phyloP scores from a whole-genome alignment of 2,113 vertebrate species.

The Crotalus horridus region DNA sequence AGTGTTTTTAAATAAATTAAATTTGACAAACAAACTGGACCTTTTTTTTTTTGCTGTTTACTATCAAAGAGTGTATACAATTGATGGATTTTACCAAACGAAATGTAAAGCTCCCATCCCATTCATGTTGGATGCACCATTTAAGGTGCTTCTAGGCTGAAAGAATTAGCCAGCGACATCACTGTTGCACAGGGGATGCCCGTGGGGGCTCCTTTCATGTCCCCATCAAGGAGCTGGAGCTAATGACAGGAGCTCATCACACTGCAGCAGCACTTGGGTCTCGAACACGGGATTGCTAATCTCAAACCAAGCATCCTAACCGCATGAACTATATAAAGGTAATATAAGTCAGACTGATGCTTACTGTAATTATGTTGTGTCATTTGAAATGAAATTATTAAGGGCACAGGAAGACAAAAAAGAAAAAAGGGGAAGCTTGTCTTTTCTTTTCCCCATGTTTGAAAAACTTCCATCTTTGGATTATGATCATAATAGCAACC shows the following conservation, averaged over 20 bases:
- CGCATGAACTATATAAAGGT: neutral
- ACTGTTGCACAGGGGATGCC: too few species aligned
- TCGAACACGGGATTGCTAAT: neutral
- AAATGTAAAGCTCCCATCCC: too few species aligned
- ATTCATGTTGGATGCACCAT: neutral
- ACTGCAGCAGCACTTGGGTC: too few species aligned
- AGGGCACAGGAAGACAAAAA: neutral
- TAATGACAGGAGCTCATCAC: too few species aligned
- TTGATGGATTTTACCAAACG: too few species aligned
- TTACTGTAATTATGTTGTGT: neutral
- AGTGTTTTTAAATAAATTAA: too few species aligned
- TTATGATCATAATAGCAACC: neutral
- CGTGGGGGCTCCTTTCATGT: too few species aligned
- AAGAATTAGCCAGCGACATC: neutral
- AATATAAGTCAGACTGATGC: neutral
- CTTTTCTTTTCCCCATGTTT: neutral
- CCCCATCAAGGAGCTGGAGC: too few species aligned
- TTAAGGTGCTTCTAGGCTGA: neutral
- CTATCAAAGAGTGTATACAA: too few species aligned
- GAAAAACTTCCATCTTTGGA: neutral
- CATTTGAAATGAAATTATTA: neutral
- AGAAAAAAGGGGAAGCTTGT: neutral
- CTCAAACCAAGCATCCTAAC: neutral
- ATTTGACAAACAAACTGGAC: too few species aligned
- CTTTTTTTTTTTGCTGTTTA: too few species aligned